phyloP scores from a whole-genome alignment of 1,140 invertebrate species.

The Platyscapa corneri region DNA sequence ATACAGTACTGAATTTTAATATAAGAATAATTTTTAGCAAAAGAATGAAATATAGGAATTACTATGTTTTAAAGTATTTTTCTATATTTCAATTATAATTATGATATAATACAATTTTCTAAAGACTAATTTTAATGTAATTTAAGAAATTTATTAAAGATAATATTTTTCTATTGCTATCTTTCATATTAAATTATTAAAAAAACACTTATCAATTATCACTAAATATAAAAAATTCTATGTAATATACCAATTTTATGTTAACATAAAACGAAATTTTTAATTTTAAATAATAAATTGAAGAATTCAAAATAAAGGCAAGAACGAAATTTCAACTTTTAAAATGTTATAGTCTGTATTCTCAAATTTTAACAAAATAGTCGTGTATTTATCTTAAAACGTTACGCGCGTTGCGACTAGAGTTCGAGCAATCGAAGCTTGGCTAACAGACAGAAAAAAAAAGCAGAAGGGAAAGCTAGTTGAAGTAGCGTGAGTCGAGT shows the following conservation, averaged over 20 bases:
- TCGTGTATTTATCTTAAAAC: background rate
- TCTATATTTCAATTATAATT: background rate
- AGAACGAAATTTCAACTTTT: background rate
- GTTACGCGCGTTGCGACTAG: background rate
- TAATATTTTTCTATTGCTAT: background rate
- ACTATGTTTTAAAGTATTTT: background rate
- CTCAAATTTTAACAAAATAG: background rate
- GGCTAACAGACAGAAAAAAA: background rate
- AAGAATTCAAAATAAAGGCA: background rate
- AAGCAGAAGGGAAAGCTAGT: constrained; percentile 51
- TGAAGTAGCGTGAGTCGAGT: constrained; percentile 65
- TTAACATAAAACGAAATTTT: no score
- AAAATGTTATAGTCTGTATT: background rate
- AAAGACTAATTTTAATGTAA: background rate
- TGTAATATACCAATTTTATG: no score
- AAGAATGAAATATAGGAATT: background rate
- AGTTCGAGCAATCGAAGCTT: background rate
- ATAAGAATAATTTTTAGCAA: no score
- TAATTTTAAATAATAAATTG: no score
- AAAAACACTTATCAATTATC: no score
- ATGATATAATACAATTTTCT: background rate
- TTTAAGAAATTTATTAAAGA: background rate
- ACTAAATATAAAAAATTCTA: background rate
- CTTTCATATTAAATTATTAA: background rate
- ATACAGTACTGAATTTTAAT: background rate